Evolutionary conservation across 2,888 invertebrate genomes (phyloP), one percentile per base, ranked within the genome.

Genomic region (Morpho deidamia): DNA sequence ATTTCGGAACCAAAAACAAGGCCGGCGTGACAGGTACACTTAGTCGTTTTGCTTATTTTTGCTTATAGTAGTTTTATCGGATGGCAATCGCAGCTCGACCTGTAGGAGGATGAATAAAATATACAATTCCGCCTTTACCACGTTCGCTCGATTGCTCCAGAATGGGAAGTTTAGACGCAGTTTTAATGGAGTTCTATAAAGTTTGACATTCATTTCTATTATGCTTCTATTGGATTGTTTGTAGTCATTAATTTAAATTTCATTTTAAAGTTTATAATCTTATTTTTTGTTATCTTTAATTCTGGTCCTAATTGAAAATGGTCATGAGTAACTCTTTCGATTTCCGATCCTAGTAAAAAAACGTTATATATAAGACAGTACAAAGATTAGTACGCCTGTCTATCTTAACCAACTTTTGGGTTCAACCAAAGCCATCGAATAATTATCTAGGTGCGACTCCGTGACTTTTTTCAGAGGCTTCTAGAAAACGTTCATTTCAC

Each of bases 1-100:
- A 88, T 88, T 86, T 86, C 83, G 83, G 84, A 84, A 83, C 87
- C 78, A 88, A 87, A 81, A 89, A 85, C 84, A 85, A 81, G 79
- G 75, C 66, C 68, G 71, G 79, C 81, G 83, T 87, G 88, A 89
- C 88, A 88, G 88, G 81, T 86, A 89, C 87, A 89, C 80, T 80
- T 79, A 80, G 83, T 87, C 76, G 74, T 80, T 76, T 75, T 86
- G 81, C 76, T 87, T 81, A 81, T 85, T 87, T 87, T 88, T 79
- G 79, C 74, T 83, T 82, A 79, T 78, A 73, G 70, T 72, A 74
- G 75, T 80, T 85, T 83, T 83, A 83, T 83, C 81, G 79, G 74
- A 76, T 81, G 78, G 78, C 81, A 77, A 86, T 86, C 85, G 75
- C 75, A 74, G 71, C 71, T 76, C 78, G 74, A 77, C 76, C 70